Base-by-base conservation (phyloP, 1,140 invertebrate species). In the Penaeus japonicus region DNA sequence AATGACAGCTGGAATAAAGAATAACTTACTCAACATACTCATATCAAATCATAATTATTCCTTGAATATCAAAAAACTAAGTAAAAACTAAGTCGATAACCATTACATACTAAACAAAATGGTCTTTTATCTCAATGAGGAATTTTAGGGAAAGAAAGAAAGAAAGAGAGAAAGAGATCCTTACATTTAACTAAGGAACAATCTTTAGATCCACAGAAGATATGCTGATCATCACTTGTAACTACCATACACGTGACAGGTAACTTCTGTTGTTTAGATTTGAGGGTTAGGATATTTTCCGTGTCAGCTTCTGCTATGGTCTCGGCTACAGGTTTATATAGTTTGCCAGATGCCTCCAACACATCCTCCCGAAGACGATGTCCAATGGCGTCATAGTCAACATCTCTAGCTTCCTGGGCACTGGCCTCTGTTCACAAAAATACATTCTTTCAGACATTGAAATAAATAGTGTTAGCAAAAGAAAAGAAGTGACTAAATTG, bases 191-290 rank as follows among this genome's bases (percentile, higher is more conserved):
- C 95, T 78, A 99, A 94, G 70, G 94, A 94, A 75, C 96, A 95
- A 93, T 98, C 97, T 93, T 99, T 99, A 77, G 96, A 97, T 0
- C 96, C 97, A 62, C 96, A 96, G 92, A 95, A 99, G 0, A 97
- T 93, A 92, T 93, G 95, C 91, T 95, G 93, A 55, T 95, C 94
- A 93, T 98, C 96, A 84, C 93, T 93, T 53, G 96, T 96, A 3
- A 98, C 92, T 90, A 95, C 96, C 15, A 98, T 91, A 92, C 96
- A 97, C 7, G 97, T 99, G 12, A 99, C 93, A 2, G 96, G 93
- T 65, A 96, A 93, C 91, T 95, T 95, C 90, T 98, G 97, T 86
- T 96, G 94, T 92, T 95, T 96, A 90, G 91, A 95, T 86, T 93
- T 95, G 32, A 96, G 93, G 79, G 94, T 90, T 84, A 91, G 91